These are phyloP conservation scores for fruit fly (Drosophila melanogaster) DNA, from an alignment of 1,140 invertebrate species.

Conservation along the genomic window DNA sequence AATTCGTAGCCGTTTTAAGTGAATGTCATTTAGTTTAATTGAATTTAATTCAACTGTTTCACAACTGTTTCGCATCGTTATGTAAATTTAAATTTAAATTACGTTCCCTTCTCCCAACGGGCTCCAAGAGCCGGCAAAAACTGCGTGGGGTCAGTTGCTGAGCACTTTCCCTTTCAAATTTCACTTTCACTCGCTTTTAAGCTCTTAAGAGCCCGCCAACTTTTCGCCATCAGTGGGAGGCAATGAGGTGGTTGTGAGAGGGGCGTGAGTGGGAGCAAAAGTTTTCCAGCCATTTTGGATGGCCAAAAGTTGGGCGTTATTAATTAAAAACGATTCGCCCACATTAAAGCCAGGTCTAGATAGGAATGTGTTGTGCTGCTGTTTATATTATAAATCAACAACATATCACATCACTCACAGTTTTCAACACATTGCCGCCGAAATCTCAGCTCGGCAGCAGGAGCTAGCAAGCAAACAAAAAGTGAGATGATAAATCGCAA, in stretches of 20 bases:
- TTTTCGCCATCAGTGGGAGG: neutral
- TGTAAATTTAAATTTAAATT: slow-evolving; percentile 64
- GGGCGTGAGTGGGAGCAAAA: neutral
- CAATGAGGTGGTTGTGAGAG: neutral
- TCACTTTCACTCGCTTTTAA: slow-evolving; percentile 46
- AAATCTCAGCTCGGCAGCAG: slow-evolving; percentile 7
- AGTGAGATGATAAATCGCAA: slow-evolving; percentile 58
- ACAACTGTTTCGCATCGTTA: slow-evolving; percentile 54
- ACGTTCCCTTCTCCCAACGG: slow-evolving; percentile 5
- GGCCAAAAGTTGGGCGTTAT: slow-evolving; percentile 26
- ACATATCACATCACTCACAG: slow-evolving; percentile 54
- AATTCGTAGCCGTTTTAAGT: slow-evolving; percentile 47
- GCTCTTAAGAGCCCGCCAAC: slow-evolving; percentile 29
- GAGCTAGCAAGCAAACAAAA: slow-evolving; percentile 28
- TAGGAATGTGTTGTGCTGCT: slow-evolving; percentile 3
- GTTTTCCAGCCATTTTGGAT: slow-evolving; percentile 17
- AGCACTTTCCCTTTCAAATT: slow-evolving; percentile 41
- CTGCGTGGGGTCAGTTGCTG: slow-evolving; percentile 16
- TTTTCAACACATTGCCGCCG: slow-evolving; percentile 45
- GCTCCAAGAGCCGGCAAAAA: neutral
- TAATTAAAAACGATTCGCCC: slow-evolving; percentile 48
- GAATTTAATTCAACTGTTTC: slow-evolving; percentile 55
- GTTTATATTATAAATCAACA: slow-evolving; percentile 56
- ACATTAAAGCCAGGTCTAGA: slow-evolving; percentile 38
- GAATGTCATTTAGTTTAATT: slow-evolving; percentile 65